These are phyloP conservation scores for Procambarus virginalis DNA, from an alignment of 1,140 invertebrate species.

Conservation along the genomic window DNA sequence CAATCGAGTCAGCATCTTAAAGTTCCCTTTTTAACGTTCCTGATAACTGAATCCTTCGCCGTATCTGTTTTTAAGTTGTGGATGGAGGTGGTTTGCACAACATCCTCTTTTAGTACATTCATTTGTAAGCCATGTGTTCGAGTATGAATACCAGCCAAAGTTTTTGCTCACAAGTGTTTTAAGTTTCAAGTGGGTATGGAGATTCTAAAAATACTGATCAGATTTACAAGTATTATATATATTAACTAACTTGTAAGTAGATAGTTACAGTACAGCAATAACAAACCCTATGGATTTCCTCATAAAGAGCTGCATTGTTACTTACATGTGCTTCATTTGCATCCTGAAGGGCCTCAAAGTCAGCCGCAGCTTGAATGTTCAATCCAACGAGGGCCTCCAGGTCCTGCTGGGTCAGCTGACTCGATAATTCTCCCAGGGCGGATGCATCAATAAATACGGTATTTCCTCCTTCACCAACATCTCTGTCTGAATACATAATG, in stretches of 20 bases:
- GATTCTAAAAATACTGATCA: too few species aligned
- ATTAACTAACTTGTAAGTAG: background rate
- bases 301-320: background rate
- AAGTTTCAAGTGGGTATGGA: too few species aligned
- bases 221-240: too few species aligned
- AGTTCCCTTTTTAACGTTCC: too few species aligned
- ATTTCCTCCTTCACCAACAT: constrained; percentile 44
- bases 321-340: constrained; percentile 47
- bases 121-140: too few species aligned
- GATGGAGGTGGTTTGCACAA: too few species aligned
- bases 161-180: too few species aligned
- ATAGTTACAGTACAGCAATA: background rate
- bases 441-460: constrained; percentile 62
- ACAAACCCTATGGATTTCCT: background rate
- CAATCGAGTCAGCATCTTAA: too few species aligned
- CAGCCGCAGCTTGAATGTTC: constrained; percentile 69
- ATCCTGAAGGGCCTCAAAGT: constrained; percentile 54
- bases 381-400: constrained; percentile 66
- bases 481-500: constrained; percentile 34
- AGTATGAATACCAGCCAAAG: too few species aligned
- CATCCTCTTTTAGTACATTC: too few species aligned
- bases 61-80: too few species aligned
- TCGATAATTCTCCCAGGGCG: constrained; percentile 71
- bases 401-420: constrained; percentile 64
- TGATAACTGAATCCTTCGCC: too few species aligned